Percentiles rank a stretch among this genome's conserved stretches.
These are phyloP conservation scores for Chlorocebus sabaeus DNA, from an alignment of 2,113 vertebrate genomes.

Conservation along the genomic window DNA sequence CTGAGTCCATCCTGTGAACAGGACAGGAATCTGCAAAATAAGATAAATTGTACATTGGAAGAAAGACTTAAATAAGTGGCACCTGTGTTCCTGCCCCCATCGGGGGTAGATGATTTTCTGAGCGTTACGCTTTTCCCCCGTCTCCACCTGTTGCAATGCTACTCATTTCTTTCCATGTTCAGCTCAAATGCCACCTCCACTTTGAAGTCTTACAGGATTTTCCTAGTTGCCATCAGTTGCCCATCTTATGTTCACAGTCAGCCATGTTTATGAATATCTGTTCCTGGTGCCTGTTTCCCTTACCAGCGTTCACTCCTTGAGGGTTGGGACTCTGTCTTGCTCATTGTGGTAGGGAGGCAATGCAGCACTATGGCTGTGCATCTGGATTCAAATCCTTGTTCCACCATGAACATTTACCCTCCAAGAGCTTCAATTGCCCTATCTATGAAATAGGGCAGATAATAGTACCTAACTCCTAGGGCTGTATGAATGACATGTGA, in stretches of 20 bases:
- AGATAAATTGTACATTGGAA: background rate
- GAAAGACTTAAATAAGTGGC: background rate
- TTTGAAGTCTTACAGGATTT: background rate
- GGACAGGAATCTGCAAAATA: background rate
- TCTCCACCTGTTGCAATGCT: background rate
- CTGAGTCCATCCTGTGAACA: background rate
- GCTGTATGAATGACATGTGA: background rate
- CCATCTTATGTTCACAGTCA: background rate
- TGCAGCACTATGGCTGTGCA: background rate
- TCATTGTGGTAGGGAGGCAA: background rate
- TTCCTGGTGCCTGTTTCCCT: background rate
- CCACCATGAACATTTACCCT: background rate
- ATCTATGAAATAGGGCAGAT: background rate
- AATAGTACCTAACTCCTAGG: background rate
- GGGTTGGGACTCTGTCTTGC: background rate
- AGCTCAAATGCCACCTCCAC: background rate
- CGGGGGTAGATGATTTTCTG: background rate
- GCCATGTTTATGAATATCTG: background rate
- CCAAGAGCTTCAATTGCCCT: background rate
- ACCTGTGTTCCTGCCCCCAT: background rate
- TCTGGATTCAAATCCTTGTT: background rate
- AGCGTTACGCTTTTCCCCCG: rapidly evolving
- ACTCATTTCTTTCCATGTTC: background rate
- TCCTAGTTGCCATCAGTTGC: background rate
- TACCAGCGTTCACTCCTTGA: background rate